A percentile compares a stretch with the other conserved stretches of the same genome.
These are phyloP conservation scores for Furcula furcula DNA, from an alignment of 2,888 invertebrate species.

Conservation along the genomic window DNA sequence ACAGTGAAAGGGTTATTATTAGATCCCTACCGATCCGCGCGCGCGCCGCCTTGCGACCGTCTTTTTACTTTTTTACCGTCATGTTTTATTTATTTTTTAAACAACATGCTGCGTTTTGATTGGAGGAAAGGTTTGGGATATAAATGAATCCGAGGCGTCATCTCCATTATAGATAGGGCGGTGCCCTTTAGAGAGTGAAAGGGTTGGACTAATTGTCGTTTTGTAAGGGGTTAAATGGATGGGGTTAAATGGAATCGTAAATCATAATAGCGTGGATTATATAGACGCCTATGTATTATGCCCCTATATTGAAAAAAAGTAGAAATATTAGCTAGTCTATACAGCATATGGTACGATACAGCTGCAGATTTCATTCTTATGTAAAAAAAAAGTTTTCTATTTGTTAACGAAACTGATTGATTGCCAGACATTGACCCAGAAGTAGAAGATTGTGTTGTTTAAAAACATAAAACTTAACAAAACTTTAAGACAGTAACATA, in stretches of 20 bases:
- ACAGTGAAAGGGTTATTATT: constrained; percentile 76
- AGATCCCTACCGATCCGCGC: constrained; percentile 54
- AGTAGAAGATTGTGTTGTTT: too few species aligned
- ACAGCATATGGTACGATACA: too few species aligned
- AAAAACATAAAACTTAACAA: too few species aligned
- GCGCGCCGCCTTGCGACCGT: constrained; percentile 54
- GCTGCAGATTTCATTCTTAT: too few species aligned
- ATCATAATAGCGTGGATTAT: constrained; percentile 28
- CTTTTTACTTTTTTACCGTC: constrained; percentile 71
- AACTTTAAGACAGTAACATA: too few species aligned
- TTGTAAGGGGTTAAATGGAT: constrained; percentile 45
- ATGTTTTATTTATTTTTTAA: constrained; percentile 59
- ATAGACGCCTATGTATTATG: too few species aligned
- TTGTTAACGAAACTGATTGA: too few species aligned
- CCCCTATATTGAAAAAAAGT: too few species aligned
- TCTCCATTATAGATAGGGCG: constrained; percentile 49
- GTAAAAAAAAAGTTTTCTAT: too few species aligned
- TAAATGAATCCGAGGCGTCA: constrained; percentile 60
- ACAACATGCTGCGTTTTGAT: constrained; percentile 50
- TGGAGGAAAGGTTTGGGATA: constrained; percentile 72
- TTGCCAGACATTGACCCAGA: too few species aligned
- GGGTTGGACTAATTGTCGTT: constrained; percentile 58
- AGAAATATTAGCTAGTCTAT: too few species aligned
- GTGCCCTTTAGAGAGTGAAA: constrained; percentile 53
- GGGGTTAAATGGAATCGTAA: constrained; percentile 47